Evolutionary conservation across 64 coral and sea anemone genomes (phyloP).

Genomic region (Astreopora myriophthalma): DNA sequence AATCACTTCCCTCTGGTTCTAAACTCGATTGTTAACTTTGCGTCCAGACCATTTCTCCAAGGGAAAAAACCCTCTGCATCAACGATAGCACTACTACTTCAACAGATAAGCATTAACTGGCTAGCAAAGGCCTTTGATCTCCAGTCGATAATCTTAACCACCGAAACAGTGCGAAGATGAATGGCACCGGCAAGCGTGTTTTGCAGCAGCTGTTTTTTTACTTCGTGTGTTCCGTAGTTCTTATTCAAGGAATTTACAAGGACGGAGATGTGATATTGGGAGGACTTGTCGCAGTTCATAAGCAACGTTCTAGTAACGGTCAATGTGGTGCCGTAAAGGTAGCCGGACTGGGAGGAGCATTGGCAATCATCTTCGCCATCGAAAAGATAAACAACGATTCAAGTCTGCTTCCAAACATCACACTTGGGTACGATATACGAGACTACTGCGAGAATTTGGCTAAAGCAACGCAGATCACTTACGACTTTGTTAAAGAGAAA

Average conservation of each 20-base stretch:
- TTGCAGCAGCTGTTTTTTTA: no score
- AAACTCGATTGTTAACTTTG: no score
- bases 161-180: no score
- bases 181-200: no score
- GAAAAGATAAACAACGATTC: constrained; percentile 47
- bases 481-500: neutral
- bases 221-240: neutral
- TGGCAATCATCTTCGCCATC: constrained; percentile 21
- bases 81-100: no score
- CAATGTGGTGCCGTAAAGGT: neutral
- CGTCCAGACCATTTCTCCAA: no score
- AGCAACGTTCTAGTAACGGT: neutral
- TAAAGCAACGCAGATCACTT: neutral
- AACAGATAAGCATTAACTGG: no score
- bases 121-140: no score
- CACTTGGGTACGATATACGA: constrained; percentile 39
- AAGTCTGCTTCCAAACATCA: constrained; percentile 4
- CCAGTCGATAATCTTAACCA: no score
- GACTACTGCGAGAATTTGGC: constrained; percentile 25
- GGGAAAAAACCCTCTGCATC: no score
- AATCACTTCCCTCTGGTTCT: no score
- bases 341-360: neutral
- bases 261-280: constrained; percentile 4
- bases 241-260: neutral
- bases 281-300: neutral